phyloP scores from a whole-genome alignment of 2,113 vertebrate species.

The Hipposideros armiger region DNA sequence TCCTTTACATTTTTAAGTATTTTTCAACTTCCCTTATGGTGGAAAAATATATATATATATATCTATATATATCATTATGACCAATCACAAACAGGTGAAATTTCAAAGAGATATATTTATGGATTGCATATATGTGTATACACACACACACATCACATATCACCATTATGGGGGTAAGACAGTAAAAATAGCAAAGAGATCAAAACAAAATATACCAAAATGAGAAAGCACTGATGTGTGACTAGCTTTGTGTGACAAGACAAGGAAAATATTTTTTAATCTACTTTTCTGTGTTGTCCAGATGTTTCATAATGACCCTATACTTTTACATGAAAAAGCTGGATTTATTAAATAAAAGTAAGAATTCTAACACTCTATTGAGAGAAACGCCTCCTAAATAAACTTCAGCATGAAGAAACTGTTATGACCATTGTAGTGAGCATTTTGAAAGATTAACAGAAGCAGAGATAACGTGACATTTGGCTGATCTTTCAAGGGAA shows the following conservation, averaged over 20 bases:
- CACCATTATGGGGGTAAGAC: neutral
- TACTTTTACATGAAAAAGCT: neutral
- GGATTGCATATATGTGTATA: neutral
- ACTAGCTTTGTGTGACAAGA: neutral
- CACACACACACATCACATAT: neutral
- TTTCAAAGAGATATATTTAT: neutral
- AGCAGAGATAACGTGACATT: slow-evolving; percentile 62
- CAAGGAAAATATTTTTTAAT: neutral
- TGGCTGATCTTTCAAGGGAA: slow-evolving; percentile 66
- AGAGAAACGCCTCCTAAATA: neutral
- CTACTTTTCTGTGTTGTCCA: neutral
- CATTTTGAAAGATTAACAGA: slow-evolving; percentile 59
- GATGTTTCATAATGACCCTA: neutral
- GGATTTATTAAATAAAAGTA: slow-evolving; percentile 8
- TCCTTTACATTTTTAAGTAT: neutral
- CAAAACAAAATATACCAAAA: neutral
- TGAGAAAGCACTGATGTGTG: neutral
- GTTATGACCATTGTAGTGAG: neutral
- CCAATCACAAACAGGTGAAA: neutral
- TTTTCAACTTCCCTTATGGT: neutral
- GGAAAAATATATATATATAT: neutral
- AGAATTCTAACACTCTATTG: slow-evolving; percentile 4
- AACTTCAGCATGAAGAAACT: slow-evolving; percentile 37
- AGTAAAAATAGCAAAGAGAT: neutral
- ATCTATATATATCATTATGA: neutral